Conservation (phyloP, 2,888 invertebrate genomes). For the Cantharis nigra region DNA sequence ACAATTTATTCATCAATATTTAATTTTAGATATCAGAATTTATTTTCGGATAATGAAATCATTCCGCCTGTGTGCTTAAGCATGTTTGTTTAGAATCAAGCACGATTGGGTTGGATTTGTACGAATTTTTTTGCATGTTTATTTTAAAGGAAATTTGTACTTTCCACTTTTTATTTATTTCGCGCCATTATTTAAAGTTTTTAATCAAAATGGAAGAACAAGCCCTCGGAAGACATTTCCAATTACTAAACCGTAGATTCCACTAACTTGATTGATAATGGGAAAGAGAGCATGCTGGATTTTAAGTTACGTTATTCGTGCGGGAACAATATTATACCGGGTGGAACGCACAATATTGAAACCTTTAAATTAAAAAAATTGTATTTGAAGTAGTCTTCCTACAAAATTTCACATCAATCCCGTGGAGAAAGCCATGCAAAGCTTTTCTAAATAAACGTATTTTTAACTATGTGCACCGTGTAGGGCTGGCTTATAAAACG, state of each 20-base stretch:
- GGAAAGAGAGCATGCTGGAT: background rate
- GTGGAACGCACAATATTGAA: background rate
- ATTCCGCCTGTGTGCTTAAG: background rate
- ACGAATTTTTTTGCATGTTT: background rate
- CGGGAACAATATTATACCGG: background rate
- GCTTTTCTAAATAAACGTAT: too few relatives aligned
- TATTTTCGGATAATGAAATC: background rate
- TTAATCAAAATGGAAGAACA: background rate
- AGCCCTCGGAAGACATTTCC: background rate
- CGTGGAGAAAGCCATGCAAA: too few relatives aligned
- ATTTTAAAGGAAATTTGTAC: background rate
- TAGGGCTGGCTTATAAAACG: too few relatives aligned
- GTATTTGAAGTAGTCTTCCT: too few relatives aligned
- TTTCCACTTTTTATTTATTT: background rate
- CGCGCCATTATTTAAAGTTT: background rate
- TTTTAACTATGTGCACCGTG: too few relatives aligned
- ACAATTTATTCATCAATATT: background rate
- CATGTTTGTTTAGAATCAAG: background rate
- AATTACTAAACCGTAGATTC: background rate
- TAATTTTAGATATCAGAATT: background rate
- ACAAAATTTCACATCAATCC: too few relatives aligned
- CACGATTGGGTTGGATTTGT: background rate
- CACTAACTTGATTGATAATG: background rate
- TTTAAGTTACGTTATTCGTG: background rate
- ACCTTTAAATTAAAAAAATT: too few relatives aligned